phyloP scores from a whole-genome alignment of 2,888 invertebrate genomes.

The Andrena bucephala region DNA sequence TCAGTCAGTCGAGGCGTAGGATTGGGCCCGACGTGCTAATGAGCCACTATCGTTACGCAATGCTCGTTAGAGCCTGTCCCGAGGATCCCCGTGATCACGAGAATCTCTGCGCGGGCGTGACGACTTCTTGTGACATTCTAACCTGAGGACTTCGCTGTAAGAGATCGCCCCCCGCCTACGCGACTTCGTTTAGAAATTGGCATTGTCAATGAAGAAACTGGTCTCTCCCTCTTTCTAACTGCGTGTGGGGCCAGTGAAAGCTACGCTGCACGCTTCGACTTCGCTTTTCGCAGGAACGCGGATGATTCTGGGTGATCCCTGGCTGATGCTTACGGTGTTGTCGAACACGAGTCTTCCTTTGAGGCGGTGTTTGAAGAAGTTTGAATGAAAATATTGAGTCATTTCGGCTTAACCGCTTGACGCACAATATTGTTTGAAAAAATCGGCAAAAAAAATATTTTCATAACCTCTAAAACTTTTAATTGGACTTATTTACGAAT shows the following conservation, averaged over 20 bases:
- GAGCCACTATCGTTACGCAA: slow-evolving; percentile 64
- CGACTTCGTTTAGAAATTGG: slow-evolving; percentile 36
- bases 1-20: slow-evolving; percentile 76
- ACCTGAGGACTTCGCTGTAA: slow-evolving; percentile 31
- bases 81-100: slow-evolving; percentile 44
- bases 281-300: slow-evolving; percentile 2
- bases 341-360: no score
- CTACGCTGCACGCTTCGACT: background rate
- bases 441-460: no score
- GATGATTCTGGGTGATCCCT: background rate
- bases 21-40: slow-evolving; percentile 71
- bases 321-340: background rate
- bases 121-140: slow-evolving; percentile 47
- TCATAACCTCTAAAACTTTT: no score
- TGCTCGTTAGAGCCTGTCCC: slow-evolving; percentile 59
- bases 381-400: background rate
- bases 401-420: no score
- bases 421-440: no score
- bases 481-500: no score
- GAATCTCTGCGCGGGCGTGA: slow-evolving; percentile 58
- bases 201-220: slow-evolving; percentile 31
- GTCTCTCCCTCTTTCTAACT: background rate
- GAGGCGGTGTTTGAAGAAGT: background rate
- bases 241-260: slow-evolving; percentile 26
- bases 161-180: slow-evolving; percentile 33